Evolutionary conservation across 2,113 vertebrate species (phyloP).

Genomic region (Oreochromis niloticus): DNA sequence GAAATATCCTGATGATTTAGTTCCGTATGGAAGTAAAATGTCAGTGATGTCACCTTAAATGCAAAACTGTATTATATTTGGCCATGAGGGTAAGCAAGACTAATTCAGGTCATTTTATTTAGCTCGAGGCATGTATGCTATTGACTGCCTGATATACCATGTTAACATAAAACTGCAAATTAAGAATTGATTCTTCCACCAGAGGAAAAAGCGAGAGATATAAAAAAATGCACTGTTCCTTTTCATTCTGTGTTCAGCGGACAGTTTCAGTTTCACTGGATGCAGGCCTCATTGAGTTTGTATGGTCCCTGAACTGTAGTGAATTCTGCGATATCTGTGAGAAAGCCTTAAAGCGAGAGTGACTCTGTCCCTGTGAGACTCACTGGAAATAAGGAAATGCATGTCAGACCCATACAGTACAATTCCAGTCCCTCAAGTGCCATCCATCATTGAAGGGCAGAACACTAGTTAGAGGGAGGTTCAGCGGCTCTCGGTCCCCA

Average conservation of each 20-base stretch:
- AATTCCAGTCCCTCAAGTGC: constrained; percentile 71
- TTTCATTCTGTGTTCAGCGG: background rate
- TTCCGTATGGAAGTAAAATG: background rate
- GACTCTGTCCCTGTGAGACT: constrained; percentile 54
- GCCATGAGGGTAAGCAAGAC: constrained; percentile 5
- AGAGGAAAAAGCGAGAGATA: background rate
- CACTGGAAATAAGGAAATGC: constrained; percentile 70
- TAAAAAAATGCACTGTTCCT: background rate
- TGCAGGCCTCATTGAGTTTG: constrained; percentile 6
- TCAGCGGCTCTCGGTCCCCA: constrained; percentile 53
- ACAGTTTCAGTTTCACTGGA: background rate
- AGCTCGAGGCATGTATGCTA: constrained; percentile 31
- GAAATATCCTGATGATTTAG: background rate
- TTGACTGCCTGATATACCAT: constrained; percentile 32
- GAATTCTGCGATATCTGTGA: constrained; percentile 42
- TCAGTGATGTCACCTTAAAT: background rate
- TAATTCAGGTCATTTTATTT: constrained; percentile 19
- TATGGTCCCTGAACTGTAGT: constrained; percentile 26
- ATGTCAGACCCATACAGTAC: constrained; percentile 66
- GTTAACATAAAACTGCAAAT: constrained; percentile 50
- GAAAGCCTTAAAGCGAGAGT: constrained; percentile 44
- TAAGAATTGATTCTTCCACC: constrained; percentile 47
- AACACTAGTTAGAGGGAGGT: constrained; percentile 72
- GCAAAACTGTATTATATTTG: background rate
- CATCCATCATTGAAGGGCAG: constrained; percentile 75